Conservation (phyloP, 2,113 vertebrate species). For the Podiceps cristatus region DNA sequence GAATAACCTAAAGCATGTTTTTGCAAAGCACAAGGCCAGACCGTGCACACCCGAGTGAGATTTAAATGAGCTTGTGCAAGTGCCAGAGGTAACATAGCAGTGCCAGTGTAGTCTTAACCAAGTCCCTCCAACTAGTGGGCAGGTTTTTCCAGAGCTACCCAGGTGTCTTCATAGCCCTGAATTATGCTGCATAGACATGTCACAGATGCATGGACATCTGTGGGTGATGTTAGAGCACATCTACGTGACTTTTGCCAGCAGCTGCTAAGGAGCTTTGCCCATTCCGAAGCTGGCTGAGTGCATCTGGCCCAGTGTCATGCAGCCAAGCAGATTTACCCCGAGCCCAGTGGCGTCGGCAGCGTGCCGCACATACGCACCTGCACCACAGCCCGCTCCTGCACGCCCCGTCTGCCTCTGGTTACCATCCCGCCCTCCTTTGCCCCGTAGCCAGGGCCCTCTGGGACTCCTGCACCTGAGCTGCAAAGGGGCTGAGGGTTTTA, state of each 20-base stretch:
- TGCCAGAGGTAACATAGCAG: neutral
- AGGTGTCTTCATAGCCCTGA: neutral
- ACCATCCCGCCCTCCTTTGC: neutral
- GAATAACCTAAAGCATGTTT: neutral
- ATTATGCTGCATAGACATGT: neutral
- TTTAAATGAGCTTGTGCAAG: neutral
- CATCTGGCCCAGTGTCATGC: neutral
- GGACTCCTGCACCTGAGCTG: neutral
- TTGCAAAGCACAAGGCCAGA: neutral
- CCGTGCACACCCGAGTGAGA: neutral
- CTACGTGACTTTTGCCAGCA: neutral
- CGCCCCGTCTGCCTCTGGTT: neutral
- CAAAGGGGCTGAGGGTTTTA: neutral
- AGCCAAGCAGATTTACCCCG: neutral
- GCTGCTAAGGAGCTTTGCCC: neutral
- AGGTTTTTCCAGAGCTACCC: neutral
- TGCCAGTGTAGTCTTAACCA: neutral
- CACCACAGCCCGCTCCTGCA: accelerated
- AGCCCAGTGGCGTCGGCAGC: accelerated
- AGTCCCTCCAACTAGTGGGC: neutral
- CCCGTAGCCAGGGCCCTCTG: neutral
- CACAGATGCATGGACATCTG: neutral
- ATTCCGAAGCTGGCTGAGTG: neutral
- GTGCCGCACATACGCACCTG: neutral
- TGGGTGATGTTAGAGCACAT: neutral